Evolutionary conservation across 2,113 vertebrate genomes (phyloP).

Genomic region (Polypterus bichir): DNA sequence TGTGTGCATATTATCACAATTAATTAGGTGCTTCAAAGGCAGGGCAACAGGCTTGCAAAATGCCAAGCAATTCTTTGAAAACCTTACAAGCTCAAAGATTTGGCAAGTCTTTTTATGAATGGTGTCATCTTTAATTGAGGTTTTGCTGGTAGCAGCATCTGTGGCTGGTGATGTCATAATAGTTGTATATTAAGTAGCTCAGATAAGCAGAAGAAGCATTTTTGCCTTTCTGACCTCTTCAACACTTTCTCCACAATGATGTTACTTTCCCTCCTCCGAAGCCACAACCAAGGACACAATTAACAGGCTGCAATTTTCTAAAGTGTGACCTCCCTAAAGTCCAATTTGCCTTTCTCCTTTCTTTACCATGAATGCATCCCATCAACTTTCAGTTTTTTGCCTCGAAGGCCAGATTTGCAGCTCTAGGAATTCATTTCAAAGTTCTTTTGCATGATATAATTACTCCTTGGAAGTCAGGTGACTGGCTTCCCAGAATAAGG

Average conservation of each 20-base stretch:
- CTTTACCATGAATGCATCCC: neutral
- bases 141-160: constrained; percentile 13
- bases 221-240: constrained; percentile 16
- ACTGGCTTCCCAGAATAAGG: neutral
- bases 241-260: neutral
- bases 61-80: constrained; percentile 9
- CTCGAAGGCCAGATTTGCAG: neutral
- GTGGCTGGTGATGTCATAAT: neutral
- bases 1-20: neutral
- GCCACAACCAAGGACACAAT: neutral
- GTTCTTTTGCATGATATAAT: neutral
- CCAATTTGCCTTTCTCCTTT: no score
- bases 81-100: constrained; percentile 7
- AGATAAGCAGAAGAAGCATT: constrained; percentile 6
- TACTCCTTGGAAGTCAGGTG: neutral
- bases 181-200: constrained; percentile 3
- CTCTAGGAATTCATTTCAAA: neutral
- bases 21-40: constrained; percentile 6
- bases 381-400: neutral
- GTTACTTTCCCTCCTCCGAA: neutral
- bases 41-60: neutral
- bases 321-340: neutral
- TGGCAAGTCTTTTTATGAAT: constrained; percentile 6
- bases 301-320: neutral
- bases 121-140: constrained; percentile 13